Evolutionary conservation across 2,797 vertebrate genomes (phyloP).

Genomic region (Graptemys geographica): DNA sequence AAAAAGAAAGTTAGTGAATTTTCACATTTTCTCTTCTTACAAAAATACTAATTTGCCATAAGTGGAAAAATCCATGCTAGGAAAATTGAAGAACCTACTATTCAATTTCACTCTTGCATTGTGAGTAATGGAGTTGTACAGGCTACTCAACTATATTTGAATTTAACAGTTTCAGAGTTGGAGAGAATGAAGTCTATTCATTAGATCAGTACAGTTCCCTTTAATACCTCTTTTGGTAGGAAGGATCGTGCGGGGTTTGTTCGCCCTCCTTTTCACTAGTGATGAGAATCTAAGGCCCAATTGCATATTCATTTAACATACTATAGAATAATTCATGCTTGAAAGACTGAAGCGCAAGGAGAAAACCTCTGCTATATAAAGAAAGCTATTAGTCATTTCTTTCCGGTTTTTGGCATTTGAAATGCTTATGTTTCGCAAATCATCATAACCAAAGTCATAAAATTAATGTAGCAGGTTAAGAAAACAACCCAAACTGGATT

Average conservation of each 20-base stretch:
- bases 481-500: slow-evolving; percentile 3
- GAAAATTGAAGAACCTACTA: background rate
- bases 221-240: slow-evolving; percentile 13
- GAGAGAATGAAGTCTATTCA: background rate
- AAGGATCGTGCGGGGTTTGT: slow-evolving; percentile 28
- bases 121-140: slow-evolving; percentile 20
- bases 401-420: slow-evolving; percentile 21
- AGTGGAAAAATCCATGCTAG: background rate
- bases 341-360: slow-evolving; percentile 13
- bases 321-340: slow-evolving; percentile 31
- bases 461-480: slow-evolving; percentile 24
- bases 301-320: slow-evolving; percentile 29
- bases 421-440: slow-evolving; percentile 22
- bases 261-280: slow-evolving; percentile 27
- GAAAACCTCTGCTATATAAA: background rate
- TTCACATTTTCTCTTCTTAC: slow-evolving; percentile 31
- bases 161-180: background rate
- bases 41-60: background rate
- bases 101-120: slow-evolving; percentile 23
- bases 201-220: slow-evolving; percentile 33
- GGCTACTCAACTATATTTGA: background rate
- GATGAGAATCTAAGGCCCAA: slow-evolving; percentile 31
- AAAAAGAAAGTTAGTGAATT: slow-evolving; percentile 4
- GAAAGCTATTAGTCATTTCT: background rate
- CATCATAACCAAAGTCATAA: slow-evolving; percentile 21